Conservation (phyloP, 2,113 vertebrate genomes). For the Myotis brandtii region DNA sequence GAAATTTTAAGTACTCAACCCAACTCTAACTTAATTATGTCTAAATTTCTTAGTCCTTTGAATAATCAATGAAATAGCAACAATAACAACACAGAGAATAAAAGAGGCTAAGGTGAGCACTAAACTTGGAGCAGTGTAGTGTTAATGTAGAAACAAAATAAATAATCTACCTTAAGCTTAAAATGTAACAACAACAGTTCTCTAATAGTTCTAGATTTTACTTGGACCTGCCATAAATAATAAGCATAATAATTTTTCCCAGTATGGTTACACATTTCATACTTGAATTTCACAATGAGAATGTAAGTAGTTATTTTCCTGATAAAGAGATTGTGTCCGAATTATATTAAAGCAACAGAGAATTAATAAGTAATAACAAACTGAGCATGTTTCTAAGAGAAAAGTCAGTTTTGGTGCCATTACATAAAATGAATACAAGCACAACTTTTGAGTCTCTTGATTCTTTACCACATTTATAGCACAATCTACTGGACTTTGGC, state of each 20-base stretch:
- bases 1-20: background rate
- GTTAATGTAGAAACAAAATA: background rate
- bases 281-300: conserved; percentile 41
- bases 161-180: conserved; percentile 5
- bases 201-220: background rate
- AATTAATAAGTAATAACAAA: background rate
- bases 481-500: background rate
- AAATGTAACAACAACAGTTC: background rate
- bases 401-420: background rate
- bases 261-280: background rate
- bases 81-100: background rate
- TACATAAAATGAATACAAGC: background rate
- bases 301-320: conserved; percentile 6
- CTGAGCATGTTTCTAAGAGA: background rate
- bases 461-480: background rate
- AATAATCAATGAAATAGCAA: background rate
- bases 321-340: background rate
- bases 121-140: background rate
- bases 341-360: background rate
- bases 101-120: background rate
- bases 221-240: background rate
- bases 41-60: background rate
- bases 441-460: conserved; percentile 28
- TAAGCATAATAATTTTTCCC: background rate
- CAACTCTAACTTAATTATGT: background rate